Base-by-base conservation (phyloP, 1,140 invertebrate species). In the Drosophila chauvacae region DNA sequence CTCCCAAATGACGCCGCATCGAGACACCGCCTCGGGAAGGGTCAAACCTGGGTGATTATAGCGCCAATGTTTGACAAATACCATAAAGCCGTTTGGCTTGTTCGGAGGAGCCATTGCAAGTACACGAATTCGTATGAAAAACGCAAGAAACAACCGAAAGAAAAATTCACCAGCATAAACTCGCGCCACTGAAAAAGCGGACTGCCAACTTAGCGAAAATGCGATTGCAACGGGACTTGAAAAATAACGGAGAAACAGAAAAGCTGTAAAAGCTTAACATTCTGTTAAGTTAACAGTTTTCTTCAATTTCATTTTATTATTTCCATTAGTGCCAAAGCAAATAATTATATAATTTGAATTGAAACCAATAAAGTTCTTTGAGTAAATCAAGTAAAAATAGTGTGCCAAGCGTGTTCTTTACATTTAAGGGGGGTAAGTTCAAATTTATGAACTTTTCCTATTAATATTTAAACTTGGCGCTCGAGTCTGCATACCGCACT, bases 11-110 rank as follows among this genome's bases (percentile, higher is more conserved):
- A 14, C n/a, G 0, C 62, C 50, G 18, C 83, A 80, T 7, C 35
- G n/a, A 3, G 5, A 2, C 3, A 87, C 47, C 16, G 83, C 84
- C 42, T 80, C 7, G 0, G 45, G 0, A 4, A 77, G 0, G n/a
- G 10, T 48, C 50, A 84, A 41, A 0, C 16, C 2, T 1, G 35
- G 4, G 7, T 39, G 44, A 0, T 30, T 50, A 0, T 2, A 33
- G 9, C 55, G 61, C 72, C 77, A 87, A 3, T 77, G 35, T 2
- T 11, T n/a, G 6, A 84, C 85, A 1, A 88, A 87, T 20, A 20
- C 20, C 72, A 84, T 74, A 4, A 87, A 87, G 1, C 11, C 64
- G 18, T n/a, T 74, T 0, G 11, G 4, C 18, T 77, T 88, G 3
- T 77, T 88, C 0, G 72, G 72, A 11, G 35, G 35, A 1, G 80